Evolutionary conservation across 2,113 vertebrate species (phyloP).

Genomic region (Calidris pygmaea): DNA sequence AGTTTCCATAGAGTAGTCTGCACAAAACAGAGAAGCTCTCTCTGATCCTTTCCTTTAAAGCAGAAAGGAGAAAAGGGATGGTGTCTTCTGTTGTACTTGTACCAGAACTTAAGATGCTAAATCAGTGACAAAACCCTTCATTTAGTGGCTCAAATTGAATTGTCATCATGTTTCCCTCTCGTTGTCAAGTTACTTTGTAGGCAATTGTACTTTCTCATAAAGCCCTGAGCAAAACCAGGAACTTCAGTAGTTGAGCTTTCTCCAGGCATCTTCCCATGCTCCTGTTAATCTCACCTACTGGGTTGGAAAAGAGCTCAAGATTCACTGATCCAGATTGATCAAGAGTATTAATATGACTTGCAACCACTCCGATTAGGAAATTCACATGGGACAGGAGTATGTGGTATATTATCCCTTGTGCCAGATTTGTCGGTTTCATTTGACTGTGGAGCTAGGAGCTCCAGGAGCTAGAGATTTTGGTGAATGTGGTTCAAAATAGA

Average conservation of each 20-base stretch:
- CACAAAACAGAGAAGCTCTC: background rate
- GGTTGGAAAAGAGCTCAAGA: background rate
- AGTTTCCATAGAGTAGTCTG: background rate
- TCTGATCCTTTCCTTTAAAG: background rate
- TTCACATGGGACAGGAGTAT: background rate
- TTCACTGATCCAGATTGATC: background rate
- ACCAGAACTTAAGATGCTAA: background rate
- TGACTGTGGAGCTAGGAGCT: background rate
- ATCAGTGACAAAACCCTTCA: background rate
- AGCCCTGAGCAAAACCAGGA: background rate
- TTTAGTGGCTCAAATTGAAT: background rate
- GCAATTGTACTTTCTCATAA: background rate
- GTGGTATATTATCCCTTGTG: background rate
- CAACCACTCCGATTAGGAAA: background rate
- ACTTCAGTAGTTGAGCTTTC: background rate
- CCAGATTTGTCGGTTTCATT: background rate
- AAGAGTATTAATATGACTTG: background rate
- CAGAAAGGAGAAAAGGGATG: background rate
- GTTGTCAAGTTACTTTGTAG: background rate
- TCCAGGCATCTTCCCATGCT: background rate
- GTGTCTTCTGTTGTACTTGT: background rate
- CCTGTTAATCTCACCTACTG: background rate
- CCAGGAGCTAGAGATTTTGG: background rate
- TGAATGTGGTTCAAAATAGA: background rate
- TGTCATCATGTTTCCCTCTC: background rate